Evolutionary conservation across 1,140 invertebrate genomes (phyloP), one percentile per base, ranked within the genome.

Genomic region (Spodoptera litura): DNA sequence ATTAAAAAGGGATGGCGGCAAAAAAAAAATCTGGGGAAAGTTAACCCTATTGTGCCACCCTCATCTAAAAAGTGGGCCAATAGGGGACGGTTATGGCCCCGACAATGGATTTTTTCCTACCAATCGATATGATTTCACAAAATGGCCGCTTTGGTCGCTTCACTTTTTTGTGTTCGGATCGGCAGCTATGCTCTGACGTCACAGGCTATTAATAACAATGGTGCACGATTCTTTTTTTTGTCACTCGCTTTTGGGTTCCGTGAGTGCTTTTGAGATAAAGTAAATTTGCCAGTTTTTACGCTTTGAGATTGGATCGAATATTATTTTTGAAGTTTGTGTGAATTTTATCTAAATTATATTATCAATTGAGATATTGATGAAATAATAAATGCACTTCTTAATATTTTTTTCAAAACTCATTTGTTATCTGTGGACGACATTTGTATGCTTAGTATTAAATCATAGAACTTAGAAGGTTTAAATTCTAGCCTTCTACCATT

Each of bases 11-110:
- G 83, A 58, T 56, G 58, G 49, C 73, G 51, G 84, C 86, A 88
- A 92, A 94, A 93, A 84, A 88, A 89, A 88, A 89, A n/a, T n/a
- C 84, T 78, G 83, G 91, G 91, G 89, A 93, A 93, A 90, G 87
- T 85, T 86, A 70, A 79, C 52, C 84, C 87, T 80, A 88, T 89
- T 87, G 82, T 89, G 88, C 83, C 87, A 85, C 91, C 91, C 91
- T 88, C 84, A 79, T 88, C 81, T 86, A 88, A 91, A 91, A 94
- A 93, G 83, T 94, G 91, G 92, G 90, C 92, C 91, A 94, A 94
- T 94, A 77, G 91, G 90, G 83, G 88, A 89, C 78, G 81, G 73
- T 84, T 86, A 83, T 85, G 59, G 72, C 3, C 53, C 56, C 79
- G 73, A 91, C 91, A 92, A 92, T 89, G 83, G 91, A 92, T 92